These are phyloP conservation scores for Argyrosomus japonicus DNA, from an alignment of 2,113 vertebrate species.

Conservation along the genomic window DNA sequence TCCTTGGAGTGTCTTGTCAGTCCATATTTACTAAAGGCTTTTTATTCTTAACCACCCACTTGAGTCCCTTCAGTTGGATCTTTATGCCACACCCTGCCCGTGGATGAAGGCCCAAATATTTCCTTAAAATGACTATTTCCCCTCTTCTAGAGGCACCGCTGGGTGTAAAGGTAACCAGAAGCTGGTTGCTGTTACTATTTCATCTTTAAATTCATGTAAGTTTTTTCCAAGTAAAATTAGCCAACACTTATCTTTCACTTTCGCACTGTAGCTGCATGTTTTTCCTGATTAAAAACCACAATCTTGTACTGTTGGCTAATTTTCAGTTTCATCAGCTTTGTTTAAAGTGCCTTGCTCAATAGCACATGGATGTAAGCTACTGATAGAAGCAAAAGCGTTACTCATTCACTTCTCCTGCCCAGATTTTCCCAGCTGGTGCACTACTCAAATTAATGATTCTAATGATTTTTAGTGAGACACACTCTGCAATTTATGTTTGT, in stretches of 20 bases:
- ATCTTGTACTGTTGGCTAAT: background rate
- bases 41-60: constrained; percentile 17
- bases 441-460: constrained; percentile 51
- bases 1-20: background rate
- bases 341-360: constrained; percentile 29
- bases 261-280: background rate
- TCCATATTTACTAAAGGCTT: background rate
- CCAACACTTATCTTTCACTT: background rate
- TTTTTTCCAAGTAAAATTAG: background rate
- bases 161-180: too few relatives aligned
- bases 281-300: background rate
- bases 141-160: background rate
- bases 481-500: constrained; percentile 70
- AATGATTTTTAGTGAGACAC: constrained; percentile 68
- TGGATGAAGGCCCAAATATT: background rate
- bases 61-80: background rate
- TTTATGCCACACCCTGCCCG: background rate
- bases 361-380: constrained; percentile 8
- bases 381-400: background rate
- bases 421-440: constrained; percentile 63
- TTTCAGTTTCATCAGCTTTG: background rate
- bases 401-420: background rate
- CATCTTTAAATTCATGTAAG: background rate
- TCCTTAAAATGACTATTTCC: background rate
- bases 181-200: background rate